Evolutionary conservation across 1,140 invertebrate genomes (phyloP).

Genomic region (Chrysopa pallens): DNA sequence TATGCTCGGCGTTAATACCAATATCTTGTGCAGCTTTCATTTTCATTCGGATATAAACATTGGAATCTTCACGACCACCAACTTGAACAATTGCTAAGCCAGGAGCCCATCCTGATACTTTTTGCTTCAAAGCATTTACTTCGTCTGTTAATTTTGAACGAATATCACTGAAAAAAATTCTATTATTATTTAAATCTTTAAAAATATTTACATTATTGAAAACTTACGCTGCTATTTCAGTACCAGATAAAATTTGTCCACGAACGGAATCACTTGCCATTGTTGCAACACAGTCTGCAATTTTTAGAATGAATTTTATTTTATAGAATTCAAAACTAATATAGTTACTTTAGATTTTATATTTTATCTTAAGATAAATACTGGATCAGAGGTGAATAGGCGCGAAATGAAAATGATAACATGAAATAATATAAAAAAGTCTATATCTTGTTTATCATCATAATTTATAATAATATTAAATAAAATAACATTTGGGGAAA

Average conservation of each 20-base stretch:
- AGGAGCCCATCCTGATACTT: constrained; percentile 45
- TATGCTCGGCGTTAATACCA: constrained; percentile 68
- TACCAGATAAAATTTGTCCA: constrained; percentile 40
- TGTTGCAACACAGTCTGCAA: no score
- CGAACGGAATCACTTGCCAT: constrained; percentile 1
- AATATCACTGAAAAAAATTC: constrained; percentile 44
- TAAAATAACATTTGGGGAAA: no score
- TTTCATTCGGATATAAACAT: constrained; percentile 97
- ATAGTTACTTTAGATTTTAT: no score
- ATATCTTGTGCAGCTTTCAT: constrained; percentile 82
- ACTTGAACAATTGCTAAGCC: constrained; percentile 77
- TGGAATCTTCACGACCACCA: constrained; percentile 91
- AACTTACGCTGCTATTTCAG: constrained; percentile 38
- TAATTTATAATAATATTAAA: no score
- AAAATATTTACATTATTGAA: neutral
- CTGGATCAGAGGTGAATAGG: no score
- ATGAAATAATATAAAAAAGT: no score
- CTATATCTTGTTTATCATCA: no score
- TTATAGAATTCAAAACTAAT: no score
- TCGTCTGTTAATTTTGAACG: constrained; percentile 46
- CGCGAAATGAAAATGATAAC: no score
- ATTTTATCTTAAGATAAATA: no score
- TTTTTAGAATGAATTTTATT: no score
- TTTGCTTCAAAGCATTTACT: constrained; percentile 37
- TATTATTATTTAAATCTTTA: neutral